Percentiles rank a stretch among this genome's conserved stretches.
phyloP scores from a whole-genome alignment of 2,113 vertebrate species.

The Tragelaphus imberbis region DNA sequence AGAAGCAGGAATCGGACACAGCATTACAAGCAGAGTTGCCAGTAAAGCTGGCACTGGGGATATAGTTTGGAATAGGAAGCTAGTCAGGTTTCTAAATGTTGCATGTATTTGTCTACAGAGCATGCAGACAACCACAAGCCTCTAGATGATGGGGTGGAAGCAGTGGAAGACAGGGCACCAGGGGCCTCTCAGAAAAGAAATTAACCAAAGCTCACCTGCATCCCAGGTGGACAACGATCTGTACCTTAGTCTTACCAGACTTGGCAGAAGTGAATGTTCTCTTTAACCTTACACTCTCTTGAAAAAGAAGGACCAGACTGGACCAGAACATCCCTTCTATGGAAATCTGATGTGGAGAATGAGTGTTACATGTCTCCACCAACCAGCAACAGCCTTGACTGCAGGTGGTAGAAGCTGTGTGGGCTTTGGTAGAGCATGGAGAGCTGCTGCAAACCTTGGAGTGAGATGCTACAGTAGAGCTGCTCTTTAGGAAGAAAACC shows the following conservation, averaged over 20 bases:
- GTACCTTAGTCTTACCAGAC: neutral
- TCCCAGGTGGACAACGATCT: neutral
- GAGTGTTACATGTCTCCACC: neutral
- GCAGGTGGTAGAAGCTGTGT: neutral
- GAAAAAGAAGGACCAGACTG: neutral
- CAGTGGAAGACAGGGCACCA: neutral
- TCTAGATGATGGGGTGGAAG: neutral
- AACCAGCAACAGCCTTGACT: neutral
- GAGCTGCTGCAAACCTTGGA: neutral
- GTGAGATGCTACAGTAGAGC: neutral
- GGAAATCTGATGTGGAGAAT: neutral
- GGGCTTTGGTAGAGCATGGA: neutral
- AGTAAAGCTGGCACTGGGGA: neutral
- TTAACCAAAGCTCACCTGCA: neutral
- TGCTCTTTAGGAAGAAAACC: neutral
- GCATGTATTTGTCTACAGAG: neutral
- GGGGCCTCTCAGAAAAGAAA: neutral
- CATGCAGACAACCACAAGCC: neutral
- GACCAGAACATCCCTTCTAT: neutral
- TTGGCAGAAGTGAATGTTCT: neutral
- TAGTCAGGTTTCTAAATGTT: neutral
- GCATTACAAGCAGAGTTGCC: neutral
- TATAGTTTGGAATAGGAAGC: neutral
- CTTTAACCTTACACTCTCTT: neutral
- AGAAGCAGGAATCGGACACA: neutral